Evolutionary conservation across 2,888 invertebrate species (phyloP).

Genomic region (Mechanitis mazaeus): DNA sequence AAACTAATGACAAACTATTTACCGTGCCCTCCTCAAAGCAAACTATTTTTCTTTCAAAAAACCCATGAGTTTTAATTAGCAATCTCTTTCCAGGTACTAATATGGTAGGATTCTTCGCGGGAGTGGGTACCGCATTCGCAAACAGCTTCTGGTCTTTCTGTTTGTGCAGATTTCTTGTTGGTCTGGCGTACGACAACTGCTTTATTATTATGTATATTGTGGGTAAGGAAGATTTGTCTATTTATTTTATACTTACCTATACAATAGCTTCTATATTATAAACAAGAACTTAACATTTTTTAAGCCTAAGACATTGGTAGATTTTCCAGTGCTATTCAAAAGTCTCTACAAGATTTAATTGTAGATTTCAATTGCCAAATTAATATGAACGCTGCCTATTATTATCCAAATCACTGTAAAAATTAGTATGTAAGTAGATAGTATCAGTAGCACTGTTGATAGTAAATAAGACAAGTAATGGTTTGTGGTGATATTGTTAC

Average conservation of each 20-base stretch:
- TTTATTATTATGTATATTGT: slow-evolving; percentile 95
- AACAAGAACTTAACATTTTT: too few relatives aligned
- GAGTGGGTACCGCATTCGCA: slow-evolving; percentile 84
- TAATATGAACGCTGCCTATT: not conserved
- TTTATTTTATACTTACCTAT: not conserved
- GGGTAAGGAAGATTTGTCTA: slow-evolving; percentile 75
- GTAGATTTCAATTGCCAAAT: not conserved
- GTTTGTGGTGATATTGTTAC: too few relatives aligned
- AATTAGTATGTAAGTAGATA: too few relatives aligned
- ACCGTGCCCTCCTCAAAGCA: too few relatives aligned
- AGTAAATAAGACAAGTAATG: too few relatives aligned
- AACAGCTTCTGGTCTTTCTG: slow-evolving; percentile 88
- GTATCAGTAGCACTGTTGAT: too few relatives aligned
- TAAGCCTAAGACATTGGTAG: too few relatives aligned
- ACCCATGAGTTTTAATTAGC: too few relatives aligned
- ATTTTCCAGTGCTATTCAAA: not conserved
- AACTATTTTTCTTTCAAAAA: too few relatives aligned
- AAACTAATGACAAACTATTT: too few relatives aligned
- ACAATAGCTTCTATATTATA: not conserved
- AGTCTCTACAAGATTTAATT: not conserved
- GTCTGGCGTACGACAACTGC: slow-evolving; percentile 92
- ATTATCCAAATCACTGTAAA: too few relatives aligned
- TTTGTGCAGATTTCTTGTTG: slow-evolving; percentile 89
- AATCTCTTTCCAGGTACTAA: slow-evolving; percentile 77
- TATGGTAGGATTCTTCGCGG: slow-evolving; percentile 80